phyloP scores from a whole-genome alignment of 1,140 invertebrate species.

The Mya arenaria region DNA sequence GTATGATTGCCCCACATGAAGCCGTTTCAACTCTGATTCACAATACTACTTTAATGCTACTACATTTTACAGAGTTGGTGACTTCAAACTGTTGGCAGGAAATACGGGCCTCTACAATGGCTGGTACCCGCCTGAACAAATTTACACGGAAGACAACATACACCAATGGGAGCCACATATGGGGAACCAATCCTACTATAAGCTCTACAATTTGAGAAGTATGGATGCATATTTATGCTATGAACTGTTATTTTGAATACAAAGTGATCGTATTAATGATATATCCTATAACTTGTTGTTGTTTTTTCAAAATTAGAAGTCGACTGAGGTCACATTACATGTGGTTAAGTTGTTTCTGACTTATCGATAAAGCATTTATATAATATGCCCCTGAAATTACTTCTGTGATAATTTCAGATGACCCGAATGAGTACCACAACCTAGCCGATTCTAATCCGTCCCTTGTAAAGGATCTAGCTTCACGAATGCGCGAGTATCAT shows the following conservation, averaged over 20 bases:
- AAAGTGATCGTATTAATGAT: not conserved
- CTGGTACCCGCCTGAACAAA: constrained; percentile 58
- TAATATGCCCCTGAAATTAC: not conserved
- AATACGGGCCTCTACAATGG: constrained; percentile 40
- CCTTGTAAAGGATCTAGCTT: not conserved
- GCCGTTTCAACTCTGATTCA: not conserved
- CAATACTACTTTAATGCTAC: not conserved
- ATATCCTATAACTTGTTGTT: not conserved
- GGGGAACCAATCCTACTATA: constrained; percentile 43
- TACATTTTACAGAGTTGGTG: constrained; percentile 38
- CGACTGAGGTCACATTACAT: not conserved
- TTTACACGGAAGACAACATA: constrained; percentile 2
- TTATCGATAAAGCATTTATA: no score
- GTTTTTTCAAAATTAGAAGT: not conserved
- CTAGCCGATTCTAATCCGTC: constrained; percentile 23
- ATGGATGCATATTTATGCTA: not conserved
- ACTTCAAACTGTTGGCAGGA: constrained; percentile 61
- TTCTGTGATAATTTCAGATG: constrained; percentile 3
- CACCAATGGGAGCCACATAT: not conserved
- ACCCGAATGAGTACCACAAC: constrained; percentile 30
- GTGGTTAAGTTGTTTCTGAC: no score
- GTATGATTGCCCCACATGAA: not conserved
- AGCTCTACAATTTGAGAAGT: constrained; percentile 45
- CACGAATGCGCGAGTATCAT: constrained; percentile 19
- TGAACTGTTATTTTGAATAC: not conserved